These are phyloP conservation scores for Melospiza georgiana DNA, from an alignment of 2,113 vertebrate species.

Conservation along the genomic window DNA sequence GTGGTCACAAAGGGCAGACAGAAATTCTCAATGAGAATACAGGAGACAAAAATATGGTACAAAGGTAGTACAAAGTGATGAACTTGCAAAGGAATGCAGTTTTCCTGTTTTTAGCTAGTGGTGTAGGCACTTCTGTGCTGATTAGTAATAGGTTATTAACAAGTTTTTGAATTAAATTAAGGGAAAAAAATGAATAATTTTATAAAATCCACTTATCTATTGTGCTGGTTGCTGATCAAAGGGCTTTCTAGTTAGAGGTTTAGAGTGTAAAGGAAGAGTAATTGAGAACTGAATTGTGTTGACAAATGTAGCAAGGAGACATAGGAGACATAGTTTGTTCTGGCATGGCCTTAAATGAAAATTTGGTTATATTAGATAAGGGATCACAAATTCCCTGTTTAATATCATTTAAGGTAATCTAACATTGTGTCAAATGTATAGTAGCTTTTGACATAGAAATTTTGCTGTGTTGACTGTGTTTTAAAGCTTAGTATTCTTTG, in stretches of 20 bases:
- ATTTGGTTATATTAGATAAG: conserved; percentile 52
- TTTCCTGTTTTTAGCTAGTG: not conserved
- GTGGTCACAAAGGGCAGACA: not conserved
- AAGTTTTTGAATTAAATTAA: conserved; percentile 15
- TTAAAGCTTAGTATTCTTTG: not conserved
- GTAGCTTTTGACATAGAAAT: not conserved
- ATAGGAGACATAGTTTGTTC: not conserved
- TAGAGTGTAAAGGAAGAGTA: not conserved
- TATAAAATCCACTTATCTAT: not conserved
- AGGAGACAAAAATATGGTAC: not conserved
- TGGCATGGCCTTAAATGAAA: conserved; percentile 20
- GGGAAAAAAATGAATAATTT: conserved; percentile 15
- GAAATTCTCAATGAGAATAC: not conserved
- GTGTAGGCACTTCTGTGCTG: not conserved
- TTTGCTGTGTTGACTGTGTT: not conserved
- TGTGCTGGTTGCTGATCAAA: not conserved
- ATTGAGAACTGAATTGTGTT: conserved; percentile 15
- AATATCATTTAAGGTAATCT: conserved; percentile 48
- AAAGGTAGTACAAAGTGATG: not conserved
- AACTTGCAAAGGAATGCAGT: not conserved
- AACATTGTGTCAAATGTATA: not conserved
- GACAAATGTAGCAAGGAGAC: conserved; percentile 11
- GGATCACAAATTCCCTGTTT: conserved; percentile 61
- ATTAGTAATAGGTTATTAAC: not conserved
- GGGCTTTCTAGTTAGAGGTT: not conserved